Evolutionary conservation across 2,888 invertebrate genomes (phyloP).

Genomic region (Cremastinae sp.): DNA sequence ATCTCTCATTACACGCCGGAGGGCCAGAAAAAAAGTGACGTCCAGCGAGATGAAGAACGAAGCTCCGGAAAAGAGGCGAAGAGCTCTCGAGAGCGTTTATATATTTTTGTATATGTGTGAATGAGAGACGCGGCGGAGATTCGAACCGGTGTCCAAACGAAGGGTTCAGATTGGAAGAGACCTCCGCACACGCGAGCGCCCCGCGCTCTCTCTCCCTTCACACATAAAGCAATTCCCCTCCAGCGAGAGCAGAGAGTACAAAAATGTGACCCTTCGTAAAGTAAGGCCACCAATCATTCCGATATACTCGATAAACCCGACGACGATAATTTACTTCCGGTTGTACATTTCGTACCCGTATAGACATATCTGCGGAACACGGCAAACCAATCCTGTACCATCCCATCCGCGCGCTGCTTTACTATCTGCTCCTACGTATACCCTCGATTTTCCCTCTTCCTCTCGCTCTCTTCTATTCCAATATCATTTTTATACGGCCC

Average conservation of each 20-base stretch:
- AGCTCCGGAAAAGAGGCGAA: slow-evolving; percentile 43
- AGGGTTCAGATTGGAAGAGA: slow-evolving; percentile 34
- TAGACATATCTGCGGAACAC: slow-evolving; percentile 11
- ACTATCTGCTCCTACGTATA: slow-evolving; percentile 50
- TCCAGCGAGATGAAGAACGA: slow-evolving; percentile 44
- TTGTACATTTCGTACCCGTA: slow-evolving; percentile 25
- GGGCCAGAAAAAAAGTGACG: slow-evolving; percentile 59
- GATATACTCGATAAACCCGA: slow-evolving; percentile 62
- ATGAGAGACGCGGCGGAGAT: slow-evolving; percentile 28
- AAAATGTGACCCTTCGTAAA: slow-evolving; percentile 52
- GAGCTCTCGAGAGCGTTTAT: slow-evolving; percentile 14
- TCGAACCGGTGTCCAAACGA: slow-evolving; percentile 50
- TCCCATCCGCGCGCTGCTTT: slow-evolving; percentile 27
- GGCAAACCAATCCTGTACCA: slow-evolving; percentile 4
- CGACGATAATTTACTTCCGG: slow-evolving; percentile 61
- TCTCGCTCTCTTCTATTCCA: slow-evolving; percentile 19
- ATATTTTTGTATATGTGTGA: slow-evolving; percentile 16
- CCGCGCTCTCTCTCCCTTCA: too few species aligned
- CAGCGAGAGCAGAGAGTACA: slow-evolving; percentile 34
- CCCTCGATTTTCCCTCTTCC: slow-evolving; percentile 42
- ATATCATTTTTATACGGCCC: not conserved
- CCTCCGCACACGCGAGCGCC: slow-evolving; percentile 25
- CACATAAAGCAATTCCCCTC: slow-evolving; percentile 49
- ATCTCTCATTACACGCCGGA: slow-evolving; percentile 52
- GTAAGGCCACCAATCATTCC: slow-evolving; percentile 61